Conservation (phyloP, 1,140 invertebrate species). For the Trypoxylus dichotomus region DNA sequence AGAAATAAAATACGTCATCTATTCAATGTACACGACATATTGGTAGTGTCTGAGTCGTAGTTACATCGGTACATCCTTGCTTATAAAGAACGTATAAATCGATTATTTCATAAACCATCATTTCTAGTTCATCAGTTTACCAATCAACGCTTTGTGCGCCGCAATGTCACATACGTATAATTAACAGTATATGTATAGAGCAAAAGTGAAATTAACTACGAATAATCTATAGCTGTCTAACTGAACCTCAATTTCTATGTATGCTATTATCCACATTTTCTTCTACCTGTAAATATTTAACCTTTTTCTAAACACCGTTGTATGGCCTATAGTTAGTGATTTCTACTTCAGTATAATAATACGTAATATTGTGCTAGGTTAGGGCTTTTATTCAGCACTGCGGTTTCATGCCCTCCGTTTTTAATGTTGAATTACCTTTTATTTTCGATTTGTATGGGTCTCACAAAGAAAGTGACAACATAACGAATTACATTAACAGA, state of each 20-base stretch:
- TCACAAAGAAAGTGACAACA: conserved; percentile 44
- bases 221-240: not conserved
- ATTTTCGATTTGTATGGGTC: conserved; percentile 39
- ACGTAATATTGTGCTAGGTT: not conserved
- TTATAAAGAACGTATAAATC: too few relatives aligned
- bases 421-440: conserved; percentile 43
- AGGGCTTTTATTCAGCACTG: conserved; percentile 11
- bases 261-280: not conserved
- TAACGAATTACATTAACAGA: conserved; percentile 49
- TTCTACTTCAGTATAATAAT: conserved; percentile 8
- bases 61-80: too few relatives aligned
- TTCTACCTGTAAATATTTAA: conserved; percentile 13
- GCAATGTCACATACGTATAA: too few relatives aligned
- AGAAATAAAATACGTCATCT: too few relatives aligned
- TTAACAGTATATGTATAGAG: too few relatives aligned
- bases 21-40: too few relatives aligned
- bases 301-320: conserved; percentile 12
- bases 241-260: not conserved
- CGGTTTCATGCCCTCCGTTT: conserved; percentile 35
- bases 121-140: too few relatives aligned
- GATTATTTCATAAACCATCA: too few relatives aligned
- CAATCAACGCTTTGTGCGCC: too few relatives aligned
- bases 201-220: not conserved
- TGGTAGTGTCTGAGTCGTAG: too few relatives aligned
- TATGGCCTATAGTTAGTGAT: not conserved